Base-by-base conservation (phyloP, 2,888 invertebrate genomes). In the Apotomis betuletana region DNA sequence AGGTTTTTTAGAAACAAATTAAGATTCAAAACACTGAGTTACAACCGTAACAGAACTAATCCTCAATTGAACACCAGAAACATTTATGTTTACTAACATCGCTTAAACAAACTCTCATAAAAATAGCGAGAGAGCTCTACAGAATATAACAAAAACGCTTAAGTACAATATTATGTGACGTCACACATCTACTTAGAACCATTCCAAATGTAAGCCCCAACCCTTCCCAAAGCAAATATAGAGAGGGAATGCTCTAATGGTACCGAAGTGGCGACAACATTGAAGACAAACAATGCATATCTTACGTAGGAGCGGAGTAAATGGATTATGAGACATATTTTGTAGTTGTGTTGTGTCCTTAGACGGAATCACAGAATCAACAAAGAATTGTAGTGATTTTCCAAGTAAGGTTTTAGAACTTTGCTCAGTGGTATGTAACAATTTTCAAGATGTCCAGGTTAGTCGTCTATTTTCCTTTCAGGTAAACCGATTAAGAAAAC, bases 181-280 rank as follows among this genome's bases (percentile, higher is more conserved):
- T 76, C 77, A 77, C 76, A 75, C 74, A 70, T 74, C 69, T 69
- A 69, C 70, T 74, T 74, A 72, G 61, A 55, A 67, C 54, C 70
- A 61, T 74, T 69, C 60, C 70, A 41, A 74, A 76, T 70, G 74
- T 69, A 74, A 73, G 67, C 68, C 57, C 15, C 61, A 74, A 76
- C 77, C 77, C 75, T 77, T 82, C 80, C 79, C 76, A 77, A 75
- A 77, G 81, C 77, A 83, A 83, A 83, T 80, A 78, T 79, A 77
- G 79, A 80, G 81, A 77, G 79, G 79, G 78, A 79, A 83, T 84
- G 77, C 78, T 78, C 83, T 85, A 86, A 87, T 86, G 83, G 85
- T 77, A 76, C 80, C 81, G 76, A 82, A 83, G 80, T 81, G 80
- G 81, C 74, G 82, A 80, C 82, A 80, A 80, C 79, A 79, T 74